Evolutionary conservation across 1,140 invertebrate genomes (phyloP).

Genomic region (Diprion similis): DNA sequence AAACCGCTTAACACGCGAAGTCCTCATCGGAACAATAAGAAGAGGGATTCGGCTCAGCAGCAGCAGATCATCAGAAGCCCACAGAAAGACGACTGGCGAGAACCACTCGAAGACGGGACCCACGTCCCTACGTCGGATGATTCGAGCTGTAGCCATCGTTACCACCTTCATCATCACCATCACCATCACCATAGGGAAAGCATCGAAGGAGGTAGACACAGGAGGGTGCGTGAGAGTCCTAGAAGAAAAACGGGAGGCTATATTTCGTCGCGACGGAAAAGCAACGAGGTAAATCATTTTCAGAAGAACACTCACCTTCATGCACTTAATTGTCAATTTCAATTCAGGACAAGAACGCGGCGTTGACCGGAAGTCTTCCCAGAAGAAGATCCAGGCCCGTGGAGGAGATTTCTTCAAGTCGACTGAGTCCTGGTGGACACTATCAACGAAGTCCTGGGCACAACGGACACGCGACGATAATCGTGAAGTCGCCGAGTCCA

Average conservation of each 20-base stretch:
- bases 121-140: conserved; percentile 72
- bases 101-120: conserved; percentile 56
- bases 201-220: conserved; percentile 62
- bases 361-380: conserved; percentile 70
- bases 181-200: conserved; percentile 50
- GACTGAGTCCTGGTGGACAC: conserved; percentile 50
- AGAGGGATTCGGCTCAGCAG: conserved; percentile 65
- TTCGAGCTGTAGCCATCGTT: conserved; percentile 67
- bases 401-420: conserved; percentile 55
- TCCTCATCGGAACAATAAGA: conserved; percentile 54
- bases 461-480: conserved; percentile 46
- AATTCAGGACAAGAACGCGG: conserved; percentile 62
- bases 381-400: conserved; percentile 69
- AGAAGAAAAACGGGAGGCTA: conserved; percentile 68
- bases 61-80: conserved; percentile 48
- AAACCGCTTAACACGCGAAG: conserved; percentile 47
- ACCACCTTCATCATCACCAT: conserved; percentile 54
- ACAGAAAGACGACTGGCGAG: conserved; percentile 56
- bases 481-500: conserved; percentile 58
- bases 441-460: conserved; percentile 53
- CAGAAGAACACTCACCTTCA: background rate
- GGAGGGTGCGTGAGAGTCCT: conserved; percentile 70
- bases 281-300: conserved; percentile 49
- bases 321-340: background rate
- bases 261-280: conserved; percentile 48